phyloP scores from a whole-genome alignment of 2,113 vertebrate species.

The Tyrannus savana region DNA sequence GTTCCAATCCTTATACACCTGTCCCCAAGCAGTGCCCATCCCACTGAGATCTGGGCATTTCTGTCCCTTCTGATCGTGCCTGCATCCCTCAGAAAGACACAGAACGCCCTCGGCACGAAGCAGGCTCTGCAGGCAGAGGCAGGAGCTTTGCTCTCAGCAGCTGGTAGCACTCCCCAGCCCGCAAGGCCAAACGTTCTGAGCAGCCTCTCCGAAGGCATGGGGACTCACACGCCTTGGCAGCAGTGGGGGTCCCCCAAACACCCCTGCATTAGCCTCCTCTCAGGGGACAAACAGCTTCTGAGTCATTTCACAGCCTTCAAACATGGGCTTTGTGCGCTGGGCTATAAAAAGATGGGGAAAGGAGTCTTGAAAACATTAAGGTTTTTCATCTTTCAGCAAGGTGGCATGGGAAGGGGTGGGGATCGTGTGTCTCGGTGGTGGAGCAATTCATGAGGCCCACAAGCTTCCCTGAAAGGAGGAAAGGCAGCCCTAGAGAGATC shows the following conservation, averaged over 20 bases:
- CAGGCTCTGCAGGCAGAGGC: not conserved
- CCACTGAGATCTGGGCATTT: not conserved
- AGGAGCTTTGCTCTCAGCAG: not conserved
- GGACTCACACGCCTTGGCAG: not conserved
- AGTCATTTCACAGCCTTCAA: constrained; percentile 16
- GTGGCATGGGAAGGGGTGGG: not conserved
- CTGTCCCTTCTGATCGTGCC: not conserved
- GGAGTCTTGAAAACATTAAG: not conserved
- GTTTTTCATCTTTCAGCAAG: constrained; percentile 24
- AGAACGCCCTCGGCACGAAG: not conserved
- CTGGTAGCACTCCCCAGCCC: not conserved
- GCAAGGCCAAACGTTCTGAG: not conserved
- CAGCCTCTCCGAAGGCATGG: not conserved
- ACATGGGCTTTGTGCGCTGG: not conserved
- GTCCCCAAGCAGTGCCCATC: not conserved
- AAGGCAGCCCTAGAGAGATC: constrained; percentile 62
- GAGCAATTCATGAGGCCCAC: constrained; percentile 29
- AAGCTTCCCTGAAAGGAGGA: constrained; percentile 29
- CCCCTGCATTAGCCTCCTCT: not conserved
- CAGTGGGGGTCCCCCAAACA: not conserved
- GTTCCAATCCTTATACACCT: not conserved
- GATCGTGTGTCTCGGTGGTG: not conserved
- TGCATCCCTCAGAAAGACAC: not conserved
- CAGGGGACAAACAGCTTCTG: not conserved
- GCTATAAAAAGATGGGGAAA: constrained; percentile 3